Conservation (phyloP, 2,113 vertebrate genomes). For the Oenanthe melanoleuca region DNA sequence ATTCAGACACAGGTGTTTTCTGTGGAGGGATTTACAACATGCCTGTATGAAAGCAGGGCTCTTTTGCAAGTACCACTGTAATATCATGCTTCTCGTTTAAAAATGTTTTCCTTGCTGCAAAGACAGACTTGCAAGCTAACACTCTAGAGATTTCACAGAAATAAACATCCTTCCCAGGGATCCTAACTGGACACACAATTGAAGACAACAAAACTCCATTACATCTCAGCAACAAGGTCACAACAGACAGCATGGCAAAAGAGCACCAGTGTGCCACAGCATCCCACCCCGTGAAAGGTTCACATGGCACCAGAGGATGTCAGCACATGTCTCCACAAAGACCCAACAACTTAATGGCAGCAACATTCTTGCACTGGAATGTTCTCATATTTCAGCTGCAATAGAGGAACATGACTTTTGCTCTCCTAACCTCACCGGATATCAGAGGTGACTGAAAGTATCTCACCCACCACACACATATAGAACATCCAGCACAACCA, state of each 20-base stretch:
- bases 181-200: background rate
- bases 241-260: background rate
- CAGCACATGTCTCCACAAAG: background rate
- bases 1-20: background rate
- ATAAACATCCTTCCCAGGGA: background rate
- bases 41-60: background rate
- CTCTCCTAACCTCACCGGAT: background rate
- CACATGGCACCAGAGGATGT: accelerated
- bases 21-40: background rate
- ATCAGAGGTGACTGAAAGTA: background rate
- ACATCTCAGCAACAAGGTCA: background rate
- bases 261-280: background rate
- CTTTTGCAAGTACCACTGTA: background rate
- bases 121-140: background rate
- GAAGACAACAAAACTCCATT: background rate
- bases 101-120: background rate
- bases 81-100: background rate
- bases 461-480: accelerated
- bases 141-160: background rate
- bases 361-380: background rate
- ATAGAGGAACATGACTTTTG: accelerated
- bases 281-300: background rate
- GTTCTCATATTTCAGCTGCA: background rate
- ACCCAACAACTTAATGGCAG: background rate
- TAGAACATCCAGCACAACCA: background rate